Percentiles rank a stretch among this genome's conserved stretches.
phyloP scores from a whole-genome alignment of 2,888 invertebrate species.

The Chrysotoxum bicinctum region DNA sequence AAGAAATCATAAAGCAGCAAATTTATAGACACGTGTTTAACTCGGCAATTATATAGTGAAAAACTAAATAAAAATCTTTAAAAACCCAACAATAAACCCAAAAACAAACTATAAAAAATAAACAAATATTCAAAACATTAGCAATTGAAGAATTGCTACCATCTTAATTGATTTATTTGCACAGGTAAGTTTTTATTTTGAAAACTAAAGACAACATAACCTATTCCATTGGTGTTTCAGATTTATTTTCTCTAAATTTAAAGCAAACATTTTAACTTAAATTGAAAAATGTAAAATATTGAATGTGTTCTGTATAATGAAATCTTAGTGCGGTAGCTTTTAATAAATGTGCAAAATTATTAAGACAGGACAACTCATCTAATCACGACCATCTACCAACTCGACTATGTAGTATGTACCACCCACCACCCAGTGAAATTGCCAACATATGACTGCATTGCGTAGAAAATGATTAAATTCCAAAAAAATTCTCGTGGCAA shows the following conservation, averaged over 20 bases:
- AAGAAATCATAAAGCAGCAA: conserved; percentile 73
- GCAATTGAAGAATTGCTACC: conserved; percentile 60
- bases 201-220: conserved; percentile 76
- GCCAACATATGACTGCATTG: conserved; percentile 70
- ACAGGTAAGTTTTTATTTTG: conserved; percentile 75
- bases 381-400: neutral
- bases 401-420: conserved; percentile 18
- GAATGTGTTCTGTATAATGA: neutral
- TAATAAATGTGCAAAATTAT: neutral
- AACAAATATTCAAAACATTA: conserved; percentile 55
- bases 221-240: conserved; percentile 75
- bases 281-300: neutral
- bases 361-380: conserved; percentile 1
- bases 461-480: conserved; percentile 41
- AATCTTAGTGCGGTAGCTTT: neutral
- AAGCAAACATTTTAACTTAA: neutral
- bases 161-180: conserved; percentile 73
- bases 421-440: conserved; percentile 46
- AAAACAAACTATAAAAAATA: conserved; percentile 68
- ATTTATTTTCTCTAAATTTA: neutral
- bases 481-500: neutral
- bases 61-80: conserved; percentile 67
- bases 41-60: conserved; percentile 68
- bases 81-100: conserved; percentile 46
- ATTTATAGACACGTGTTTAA: conserved; percentile 80